Evolutionary conservation across 2,888 invertebrate genomes (phyloP), one percentile per base, ranked within the genome.

Genomic region (Trachelus iudaicus): DNA sequence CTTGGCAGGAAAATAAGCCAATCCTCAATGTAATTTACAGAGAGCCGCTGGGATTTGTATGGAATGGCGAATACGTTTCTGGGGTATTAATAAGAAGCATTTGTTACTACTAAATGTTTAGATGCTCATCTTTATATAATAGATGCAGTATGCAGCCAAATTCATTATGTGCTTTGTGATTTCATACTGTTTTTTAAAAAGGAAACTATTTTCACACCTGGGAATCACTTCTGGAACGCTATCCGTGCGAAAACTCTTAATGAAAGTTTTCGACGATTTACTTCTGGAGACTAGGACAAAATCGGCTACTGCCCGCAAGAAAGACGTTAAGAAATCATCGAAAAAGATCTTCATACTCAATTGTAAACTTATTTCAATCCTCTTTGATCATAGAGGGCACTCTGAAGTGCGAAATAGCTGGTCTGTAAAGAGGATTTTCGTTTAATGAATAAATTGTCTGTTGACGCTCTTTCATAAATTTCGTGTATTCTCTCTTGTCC

Each of bases 371-470:
- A 13, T 34, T n/a, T 85, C 34, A 88, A 75, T 88, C 85, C 23
- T 89, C 87, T 76, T 86, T 86, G 75, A 81, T 86, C 79, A 81
- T 80, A 2, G 83, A 79, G 1, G 95, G 95, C 79, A 95, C 92
- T 80, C 90, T 90, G 83, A 94, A 95, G 77, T 92, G 90, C 0
- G 92, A 92, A 30, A 94, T 92, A 1, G 95, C 94, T n/a, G 94
- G 93, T 82, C 92, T 93, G 83, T 95, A 95, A 79, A 95, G 85
- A 0, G 95, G 95, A 87, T 95, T 95, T 79, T 93, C 84, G 30
- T 84, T 80, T 23, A 83, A 73, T 40, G 84, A 84, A 31, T 85
- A 88, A 15, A 87, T 81, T 0, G 87, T 88, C 69, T 77, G 84
- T 37, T 81, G 80, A 23, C 76, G 83, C 56, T 88, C 86, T 40